A percentile compares a stretch with the other conserved stretches of the same genome.
phyloP scores from a whole-genome alignment of 2,888 invertebrate genomes.

The Nebria salina region DNA sequence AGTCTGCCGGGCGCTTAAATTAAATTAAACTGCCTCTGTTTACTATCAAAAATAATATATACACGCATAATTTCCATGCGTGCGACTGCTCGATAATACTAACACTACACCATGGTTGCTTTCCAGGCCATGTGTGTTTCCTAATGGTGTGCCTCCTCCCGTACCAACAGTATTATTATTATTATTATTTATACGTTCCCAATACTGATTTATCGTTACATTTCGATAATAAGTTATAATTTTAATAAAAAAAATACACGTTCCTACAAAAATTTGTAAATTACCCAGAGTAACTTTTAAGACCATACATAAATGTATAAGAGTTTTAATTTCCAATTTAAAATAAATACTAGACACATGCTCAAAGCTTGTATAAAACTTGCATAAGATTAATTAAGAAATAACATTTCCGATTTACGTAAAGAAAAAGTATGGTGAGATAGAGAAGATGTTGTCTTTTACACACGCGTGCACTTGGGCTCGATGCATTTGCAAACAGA shows the following conservation, averaged over 20 bases:
- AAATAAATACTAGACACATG: not conserved
- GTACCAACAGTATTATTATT: no score
- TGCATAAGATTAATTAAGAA: constrained; percentile 26
- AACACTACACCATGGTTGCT: constrained; percentile 18
- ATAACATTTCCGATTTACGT: constrained; percentile 3
- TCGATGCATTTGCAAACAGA: constrained; percentile 4
- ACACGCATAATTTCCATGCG: constrained; percentile 58
- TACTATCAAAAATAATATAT: constrained; percentile 62
- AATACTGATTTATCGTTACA: no score
- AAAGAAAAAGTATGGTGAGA: constrained; percentile 7
- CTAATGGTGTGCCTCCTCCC: not conserved
- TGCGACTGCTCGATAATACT: constrained; percentile 49
- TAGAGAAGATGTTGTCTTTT: not conserved
- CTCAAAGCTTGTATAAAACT: not conserved
- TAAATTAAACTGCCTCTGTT: constrained; percentile 62
- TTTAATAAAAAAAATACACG: no score
- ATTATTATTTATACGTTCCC: no score
- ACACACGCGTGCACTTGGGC: constrained; percentile 18
- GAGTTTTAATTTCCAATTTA: not conserved
- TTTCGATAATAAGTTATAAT: no score
- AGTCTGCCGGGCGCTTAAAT: constrained; percentile 51
- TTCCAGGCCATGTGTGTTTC: constrained; percentile 3
- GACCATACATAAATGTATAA: no score
- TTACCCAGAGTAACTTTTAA: no score
- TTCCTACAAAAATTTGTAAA: no score